A percentile compares a stretch with the other conserved stretches of the same genome.
These are phyloP conservation scores for Conger conger DNA, from an alignment of 2,113 vertebrate genomes.

Conservation along the genomic window DNA sequence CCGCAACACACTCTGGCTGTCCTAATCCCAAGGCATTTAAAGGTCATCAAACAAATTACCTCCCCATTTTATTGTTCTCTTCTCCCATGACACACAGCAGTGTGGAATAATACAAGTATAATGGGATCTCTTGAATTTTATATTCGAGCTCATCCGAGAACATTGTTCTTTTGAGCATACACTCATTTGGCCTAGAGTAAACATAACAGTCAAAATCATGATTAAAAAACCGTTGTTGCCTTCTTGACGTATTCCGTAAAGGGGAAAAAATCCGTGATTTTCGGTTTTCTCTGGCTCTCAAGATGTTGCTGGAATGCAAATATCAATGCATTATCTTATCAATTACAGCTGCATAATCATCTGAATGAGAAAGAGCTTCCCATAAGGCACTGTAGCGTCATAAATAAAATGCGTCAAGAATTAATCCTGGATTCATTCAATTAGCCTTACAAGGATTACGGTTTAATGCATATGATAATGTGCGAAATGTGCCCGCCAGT, in stretches of 20 bases:
- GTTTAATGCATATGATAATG: slow-evolving; percentile 56
- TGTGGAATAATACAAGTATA: slow-evolving; percentile 55
- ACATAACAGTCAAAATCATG: slow-evolving; percentile 58
- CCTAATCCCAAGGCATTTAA: slow-evolving; percentile 43
- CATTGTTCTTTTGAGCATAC: slow-evolving; percentile 36
- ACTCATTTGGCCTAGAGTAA: slow-evolving; percentile 55
- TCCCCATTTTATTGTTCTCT: slow-evolving; percentile 8
- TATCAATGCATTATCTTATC: slow-evolving; percentile 62
- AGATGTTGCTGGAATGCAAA: slow-evolving; percentile 47
- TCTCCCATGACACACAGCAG: slow-evolving; percentile 38
- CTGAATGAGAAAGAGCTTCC: slow-evolving; percentile 61
- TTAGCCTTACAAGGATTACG: slow-evolving; percentile 60
- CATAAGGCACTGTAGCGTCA: slow-evolving; percentile 55
- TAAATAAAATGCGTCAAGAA: slow-evolving; percentile 56
- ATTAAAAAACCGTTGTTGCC: slow-evolving; percentile 52
- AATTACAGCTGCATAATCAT: slow-evolving; percentile 64
- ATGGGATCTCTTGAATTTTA: slow-evolving; percentile 54
- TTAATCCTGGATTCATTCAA: slow-evolving; percentile 57
- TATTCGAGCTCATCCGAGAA: slow-evolving; percentile 34
- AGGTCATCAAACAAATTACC: slow-evolving; percentile 43
- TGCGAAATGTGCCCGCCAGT: slow-evolving; percentile 44
- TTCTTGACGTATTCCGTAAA: slow-evolving; percentile 50
- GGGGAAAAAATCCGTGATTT: slow-evolving; percentile 47
- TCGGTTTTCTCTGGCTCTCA: slow-evolving; percentile 36
- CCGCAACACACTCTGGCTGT: slow-evolving; percentile 21